A percentile compares a stretch with the other conserved stretches of the same genome.
Conservation (phyloP, 2,888 invertebrate species). For the Strigamia crassipes region DNA sequence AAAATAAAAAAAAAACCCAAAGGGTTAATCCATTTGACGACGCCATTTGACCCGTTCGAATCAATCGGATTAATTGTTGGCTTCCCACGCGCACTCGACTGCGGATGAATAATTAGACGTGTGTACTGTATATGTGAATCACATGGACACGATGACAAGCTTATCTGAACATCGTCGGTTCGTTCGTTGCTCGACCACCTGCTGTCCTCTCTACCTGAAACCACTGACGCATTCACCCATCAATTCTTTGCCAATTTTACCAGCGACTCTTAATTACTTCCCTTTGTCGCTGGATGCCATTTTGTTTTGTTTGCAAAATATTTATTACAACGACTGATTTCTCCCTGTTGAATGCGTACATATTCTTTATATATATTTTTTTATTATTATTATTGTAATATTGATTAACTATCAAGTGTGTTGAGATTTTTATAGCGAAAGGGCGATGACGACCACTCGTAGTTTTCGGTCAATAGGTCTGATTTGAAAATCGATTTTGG, state of each 20-base stretch:
- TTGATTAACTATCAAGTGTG: neutral
- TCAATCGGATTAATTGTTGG: neutral
- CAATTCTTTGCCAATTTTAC: constrained; percentile 34
- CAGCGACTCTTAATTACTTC: constrained; percentile 18
- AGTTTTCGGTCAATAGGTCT: constrained; percentile 6
- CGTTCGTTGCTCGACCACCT: constrained; percentile 8
- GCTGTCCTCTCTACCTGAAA: constrained; percentile 5
- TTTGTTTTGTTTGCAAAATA: neutral
- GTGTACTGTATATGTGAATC: neutral
- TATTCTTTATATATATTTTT: neutral
- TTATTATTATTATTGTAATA: neutral
- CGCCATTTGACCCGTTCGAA: neutral
- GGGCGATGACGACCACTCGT: neutral
- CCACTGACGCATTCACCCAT: constrained; percentile 21
- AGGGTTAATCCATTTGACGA: too few species aligned
- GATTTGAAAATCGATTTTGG: neutral
- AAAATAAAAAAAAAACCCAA: neutral
- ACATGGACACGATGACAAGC: neutral
- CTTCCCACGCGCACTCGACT: neutral
- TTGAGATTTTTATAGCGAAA: neutral
- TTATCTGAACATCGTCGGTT: constrained; percentile 30
- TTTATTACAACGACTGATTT: neutral
- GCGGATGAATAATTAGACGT: neutral
- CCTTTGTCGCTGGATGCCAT: neutral
- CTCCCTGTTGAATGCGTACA: too few species aligned